A percentile compares a stretch with the other conserved stretches of the same genome.
phyloP scores from a whole-genome alignment of 2,888 invertebrate species.

The Agriopis aurantiaria region DNA sequence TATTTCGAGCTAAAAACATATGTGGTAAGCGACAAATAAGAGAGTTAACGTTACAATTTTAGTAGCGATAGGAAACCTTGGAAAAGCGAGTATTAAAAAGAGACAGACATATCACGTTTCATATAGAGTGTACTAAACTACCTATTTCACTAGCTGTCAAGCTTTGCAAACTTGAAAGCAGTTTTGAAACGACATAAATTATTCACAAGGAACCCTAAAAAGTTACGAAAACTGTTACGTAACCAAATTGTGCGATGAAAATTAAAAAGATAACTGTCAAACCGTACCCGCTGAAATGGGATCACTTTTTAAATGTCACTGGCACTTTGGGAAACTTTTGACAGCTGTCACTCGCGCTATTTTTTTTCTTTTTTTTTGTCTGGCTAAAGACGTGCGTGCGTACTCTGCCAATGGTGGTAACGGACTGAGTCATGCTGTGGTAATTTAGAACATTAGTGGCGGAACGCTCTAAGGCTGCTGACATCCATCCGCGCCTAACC shows the following conservation, averaged over 20 bases:
- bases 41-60: background rate
- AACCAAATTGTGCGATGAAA: slow-evolving; percentile 28
- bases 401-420: slow-evolving; percentile 11
- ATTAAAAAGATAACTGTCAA: slow-evolving; percentile 32
- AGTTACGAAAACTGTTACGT: slow-evolving; percentile 43
- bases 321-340: slow-evolving; percentile 40
- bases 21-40: background rate
- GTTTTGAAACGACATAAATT: slow-evolving; percentile 15
- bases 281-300: slow-evolving; percentile 36
- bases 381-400: slow-evolving; percentile 26
- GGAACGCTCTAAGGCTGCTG: too few species aligned
- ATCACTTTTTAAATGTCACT: slow-evolving; percentile 42
- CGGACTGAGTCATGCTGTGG: slow-evolving; percentile 43
- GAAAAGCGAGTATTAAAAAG: slow-evolving; percentile 6
- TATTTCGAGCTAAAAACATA: background rate
- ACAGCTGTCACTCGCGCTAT: slow-evolving; percentile 42
- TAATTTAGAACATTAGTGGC: too few species aligned
- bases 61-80: slow-evolving; percentile 8
- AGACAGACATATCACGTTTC: slow-evolving; percentile 12
- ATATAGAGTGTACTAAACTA: background rate
- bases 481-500: too few species aligned
- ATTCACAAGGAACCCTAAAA: slow-evolving; percentile 42
- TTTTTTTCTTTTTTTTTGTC: slow-evolving; percentile 19
- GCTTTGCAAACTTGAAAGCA: slow-evolving; percentile 11
- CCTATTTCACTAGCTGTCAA: background rate